Conservation (phyloP, 2,888 invertebrate genomes). For the Myopa tessellatipennis region DNA sequence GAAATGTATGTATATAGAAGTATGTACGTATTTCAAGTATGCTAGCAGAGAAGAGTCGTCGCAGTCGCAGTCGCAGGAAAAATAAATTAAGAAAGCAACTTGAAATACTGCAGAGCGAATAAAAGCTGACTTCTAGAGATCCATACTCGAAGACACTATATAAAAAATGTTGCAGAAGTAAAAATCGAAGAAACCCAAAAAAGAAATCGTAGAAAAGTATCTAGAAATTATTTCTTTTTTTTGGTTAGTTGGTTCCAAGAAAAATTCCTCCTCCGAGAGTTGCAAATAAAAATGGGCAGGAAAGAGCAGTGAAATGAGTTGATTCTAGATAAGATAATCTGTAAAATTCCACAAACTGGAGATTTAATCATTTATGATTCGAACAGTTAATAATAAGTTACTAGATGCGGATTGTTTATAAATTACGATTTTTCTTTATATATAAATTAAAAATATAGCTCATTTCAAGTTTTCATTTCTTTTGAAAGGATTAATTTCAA, state of each 20-base stretch:
- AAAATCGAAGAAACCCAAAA: not conserved
- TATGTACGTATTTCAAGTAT: conserved; percentile 3
- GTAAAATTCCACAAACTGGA: no score
- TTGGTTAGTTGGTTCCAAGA: not conserved
- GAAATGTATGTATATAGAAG: not conserved
- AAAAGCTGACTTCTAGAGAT: conserved; percentile 29
- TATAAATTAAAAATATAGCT: no score
- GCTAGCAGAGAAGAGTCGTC: not conserved
- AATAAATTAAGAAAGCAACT: conserved; percentile 12
- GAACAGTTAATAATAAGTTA: no score
- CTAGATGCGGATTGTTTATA: no score
- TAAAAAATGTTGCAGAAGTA: not conserved
- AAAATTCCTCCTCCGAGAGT: not conserved
- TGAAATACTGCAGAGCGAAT: conserved; percentile 37
- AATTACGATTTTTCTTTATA: no score
- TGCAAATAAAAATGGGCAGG: not conserved
- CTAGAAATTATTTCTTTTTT: not conserved
- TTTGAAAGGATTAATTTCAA: no score
- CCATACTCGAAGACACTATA: conserved; percentile 27
- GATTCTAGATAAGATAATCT: no score
- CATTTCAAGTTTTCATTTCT: no score
- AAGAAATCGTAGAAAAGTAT: not conserved
- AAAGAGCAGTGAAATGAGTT: not conserved
- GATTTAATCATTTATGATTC: no score
- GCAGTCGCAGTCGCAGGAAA: conserved; percentile 13